Evolutionary conservation across 2,888 invertebrate genomes (phyloP), one percentile per base, ranked within the genome.

Genomic region (Campoplex nolae): DNA sequence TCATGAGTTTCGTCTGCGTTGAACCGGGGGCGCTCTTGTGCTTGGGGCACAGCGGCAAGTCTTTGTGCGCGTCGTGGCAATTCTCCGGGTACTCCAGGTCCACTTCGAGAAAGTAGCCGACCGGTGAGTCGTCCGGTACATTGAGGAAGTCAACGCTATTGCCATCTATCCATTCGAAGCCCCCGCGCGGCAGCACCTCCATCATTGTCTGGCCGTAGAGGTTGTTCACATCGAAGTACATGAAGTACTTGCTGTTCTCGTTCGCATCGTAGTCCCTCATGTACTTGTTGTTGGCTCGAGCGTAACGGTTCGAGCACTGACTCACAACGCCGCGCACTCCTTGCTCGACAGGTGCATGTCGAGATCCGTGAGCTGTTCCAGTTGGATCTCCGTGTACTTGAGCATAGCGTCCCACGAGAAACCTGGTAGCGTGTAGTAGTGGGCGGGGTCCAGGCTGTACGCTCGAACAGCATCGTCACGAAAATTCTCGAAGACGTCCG

Each of bases 51-150:
- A 93, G 91, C 3, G 92, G 93, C 11, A 92, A 88, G 88, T 93
- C 93, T 48, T 91, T 90, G 80, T 93, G 38, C 67, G 38, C 38
- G 86, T 35, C 90, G 83, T 95, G 94, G 48, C 94, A 83, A 23
- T 90, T 80, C 23, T 89, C 28, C 6, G 94, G 94, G 89, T 95
- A 95, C 48, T 93, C 90, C 42, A 95, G 83, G 85, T 95, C 94
- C 6, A 95, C 94, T 87, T 95, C 94, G 4, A 95, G 88, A 45
- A 95, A 92, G 83, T 93, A 94, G 0, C 93, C 94, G 18, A 76
- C 85, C 62, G 90, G 89, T 62, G 77, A 76, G 75, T 90, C 85
- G 35, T 71, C 71, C 9, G 71, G 51, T 13, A 92, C 92, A 3
- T 92, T 93, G 45, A 92, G 6, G 18, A 67, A 67, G 4, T 67